Evolutionary conservation across 2,797 vertebrate genomes (phyloP).

Genomic region (Melanotaenia maccullochi): DNA sequence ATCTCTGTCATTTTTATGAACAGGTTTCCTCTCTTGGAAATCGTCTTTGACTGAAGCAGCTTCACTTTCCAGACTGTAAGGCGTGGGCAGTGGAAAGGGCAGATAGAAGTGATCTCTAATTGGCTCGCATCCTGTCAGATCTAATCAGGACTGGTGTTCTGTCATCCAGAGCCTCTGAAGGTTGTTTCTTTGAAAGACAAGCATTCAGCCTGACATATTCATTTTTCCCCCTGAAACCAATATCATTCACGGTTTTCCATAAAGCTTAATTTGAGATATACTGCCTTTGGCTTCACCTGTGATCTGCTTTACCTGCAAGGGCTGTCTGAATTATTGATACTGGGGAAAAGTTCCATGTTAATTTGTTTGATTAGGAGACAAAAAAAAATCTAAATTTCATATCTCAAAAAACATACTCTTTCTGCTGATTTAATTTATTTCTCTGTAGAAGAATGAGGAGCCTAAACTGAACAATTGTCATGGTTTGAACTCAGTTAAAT

Average conservation of each 20-base stretch:
- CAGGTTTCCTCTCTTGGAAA: conserved; percentile 52
- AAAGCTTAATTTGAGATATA: conserved; percentile 46
- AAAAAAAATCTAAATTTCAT: conserved; percentile 8
- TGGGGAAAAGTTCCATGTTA: conserved; percentile 22
- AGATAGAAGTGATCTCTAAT: conserved; percentile 77
- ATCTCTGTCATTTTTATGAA: conserved; percentile 57
- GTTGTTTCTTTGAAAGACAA: conserved; percentile 69
- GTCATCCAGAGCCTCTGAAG: conserved; percentile 70
- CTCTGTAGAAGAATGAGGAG: neutral
- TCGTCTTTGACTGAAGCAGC: conserved; percentile 56
- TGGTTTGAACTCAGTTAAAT: no score
- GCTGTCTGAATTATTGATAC: conserved; percentile 42
- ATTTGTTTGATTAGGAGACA: neutral
- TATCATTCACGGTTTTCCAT: conserved; percentile 45
- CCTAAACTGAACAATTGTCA: no score
- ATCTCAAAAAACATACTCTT: neutral
- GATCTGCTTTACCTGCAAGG: conserved; percentile 26
- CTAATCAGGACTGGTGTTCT: conserved; percentile 71
- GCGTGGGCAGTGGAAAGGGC: conserved; percentile 58
- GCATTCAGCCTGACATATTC: conserved; percentile 61
- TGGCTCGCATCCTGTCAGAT: conserved; percentile 70
- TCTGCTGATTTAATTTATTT: neutral
- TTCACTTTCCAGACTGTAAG: conserved; percentile 39
- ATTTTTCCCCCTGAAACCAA: conserved; percentile 54
- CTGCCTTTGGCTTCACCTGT: conserved; percentile 28